Percentiles rank a stretch among this genome's conserved stretches.
These are phyloP conservation scores for Crypturellus tataupa DNA, from an alignment of 2,797 vertebrate species.

Conservation along the genomic window DNA sequence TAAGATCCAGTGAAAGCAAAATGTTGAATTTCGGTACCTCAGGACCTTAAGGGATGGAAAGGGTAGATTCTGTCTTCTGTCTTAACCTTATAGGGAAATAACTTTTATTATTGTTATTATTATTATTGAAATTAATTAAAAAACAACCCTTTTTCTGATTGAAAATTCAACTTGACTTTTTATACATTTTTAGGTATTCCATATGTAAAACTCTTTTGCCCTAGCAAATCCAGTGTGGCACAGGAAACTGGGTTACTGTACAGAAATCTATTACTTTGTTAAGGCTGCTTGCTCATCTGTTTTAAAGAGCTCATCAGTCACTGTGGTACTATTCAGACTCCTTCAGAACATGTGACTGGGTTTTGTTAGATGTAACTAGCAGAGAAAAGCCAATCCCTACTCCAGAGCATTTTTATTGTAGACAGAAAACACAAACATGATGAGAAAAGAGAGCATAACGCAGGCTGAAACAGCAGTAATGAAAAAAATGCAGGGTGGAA, in stretches of 20 bases:
- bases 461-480: no score
- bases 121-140: background rate
- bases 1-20: background rate
- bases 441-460: background rate
- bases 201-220: background rate
- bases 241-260: background rate
- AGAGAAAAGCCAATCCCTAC: background rate
- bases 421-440: background rate
- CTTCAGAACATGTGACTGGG: background rate
- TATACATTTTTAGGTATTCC: background rate
- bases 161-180: background rate
- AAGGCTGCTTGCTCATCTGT: background rate
- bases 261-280: background rate
- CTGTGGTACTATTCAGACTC: background rate
- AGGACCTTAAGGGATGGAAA: background rate
- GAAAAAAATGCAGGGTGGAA: background rate
- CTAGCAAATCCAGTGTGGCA: accelerated
- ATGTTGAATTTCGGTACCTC: background rate
- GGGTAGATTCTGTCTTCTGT: background rate
- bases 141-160: background rate
- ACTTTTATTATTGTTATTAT: no score
- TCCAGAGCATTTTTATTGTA: background rate
- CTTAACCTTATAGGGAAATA: background rate
- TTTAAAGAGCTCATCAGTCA: background rate
- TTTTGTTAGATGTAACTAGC: background rate